Evolutionary conservation across 2,888 invertebrate species (phyloP), one percentile per base, ranked within the genome.

Genomic region (Scaptodrosophila latifasciaeformis): DNA sequence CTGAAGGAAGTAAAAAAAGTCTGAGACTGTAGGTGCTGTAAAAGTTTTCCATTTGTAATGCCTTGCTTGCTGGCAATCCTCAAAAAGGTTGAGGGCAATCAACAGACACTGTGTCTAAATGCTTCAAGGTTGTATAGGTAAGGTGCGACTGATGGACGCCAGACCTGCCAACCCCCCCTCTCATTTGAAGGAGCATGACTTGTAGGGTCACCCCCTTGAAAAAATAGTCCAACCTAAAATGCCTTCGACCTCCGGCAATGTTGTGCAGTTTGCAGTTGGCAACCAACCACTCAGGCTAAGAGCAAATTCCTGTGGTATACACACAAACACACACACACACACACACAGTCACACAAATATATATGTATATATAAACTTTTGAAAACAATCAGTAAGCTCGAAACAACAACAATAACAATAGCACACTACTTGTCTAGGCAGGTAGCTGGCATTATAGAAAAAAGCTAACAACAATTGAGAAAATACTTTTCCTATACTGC

Each of bases 391-490:
- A 24, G 24, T 7, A 3, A 24, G 34, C 34, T 34, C 10, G 24
- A 24, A 29, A 13, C 27, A 12, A 13, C 24, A 13, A 12, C 13
- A 44, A 44, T 9, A 45, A 45, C 9, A 45, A 27, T 13, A 13
- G 15, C 15, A 18, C n/a, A n/a, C n/a, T n/a, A n/a, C n/a, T n/a
- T 24, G 24, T 24, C 4, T 24, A 7, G 24, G 24, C 4, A 24
- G 24, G 24, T 24, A 5, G 13, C 24, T 24, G 24, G 24, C 24
- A 24, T 24, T 24, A 24, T 37, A 65, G 63, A 60, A 78, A 75
- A n/a, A n/a, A n/a, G n/a, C 78, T 80, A 80, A 72, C 81, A 72
- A 67, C 81, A 75, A 78, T 75, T 65, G 79, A 62, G 82, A 49
- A 72, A 75, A 81, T 66, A 72, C 65, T 64, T 81, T 75, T 76